Evolutionary conservation across 2,797 vertebrate species (phyloP), one percentile per base, ranked within the genome.

Genomic region (Falco cherrug): DNA sequence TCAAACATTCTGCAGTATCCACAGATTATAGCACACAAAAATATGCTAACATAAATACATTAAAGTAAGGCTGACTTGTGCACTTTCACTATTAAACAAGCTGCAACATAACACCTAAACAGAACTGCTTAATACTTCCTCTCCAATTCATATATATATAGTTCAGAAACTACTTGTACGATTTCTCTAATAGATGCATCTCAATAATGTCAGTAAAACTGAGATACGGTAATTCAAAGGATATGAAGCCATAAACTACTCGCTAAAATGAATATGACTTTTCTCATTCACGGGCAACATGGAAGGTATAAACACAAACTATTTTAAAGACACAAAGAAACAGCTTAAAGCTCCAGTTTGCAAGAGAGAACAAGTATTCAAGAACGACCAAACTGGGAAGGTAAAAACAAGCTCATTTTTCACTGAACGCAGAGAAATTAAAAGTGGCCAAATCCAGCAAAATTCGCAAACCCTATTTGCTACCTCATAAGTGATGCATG

Each of bases 61-160:
- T 56, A 37, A 83, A 84, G 48, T 56, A 75, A 90, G 84, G 77
- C 70, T 61, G 79, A 92, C 48, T 73, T 1, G 2, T 10, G 35
- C 48, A n/a, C 68, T 93, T 95, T 95, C 73, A 73, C 65, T 68
- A 21, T n/a, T 67, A 48, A 80, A 65, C 76, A 92, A 63, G 69
- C 37, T 79, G 35, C 35, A 84, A 61, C 3, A 8, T 8, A 81
- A 73, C 29, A 78, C 21, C 37, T 15, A 69, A 81, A 69, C 0
- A 63, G 53, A 82, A 91, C 74, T 13, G 10, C n/a, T 87, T 76
- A 59, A 79, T 81, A 75, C 29, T 84, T 78, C 25, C 47, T 37
- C 78, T 84, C 16, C 70, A 63, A 29, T 45, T 68, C 54, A 63
- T 24, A 51, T 2, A 67, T 5, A 48, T 4, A 57, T 4, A 78